Percentiles rank a stretch among this genome's conserved stretches.
Evolutionary conservation across 2,113 vertebrate genomes (phyloP).

Genomic region (Balaeniceps rex): DNA sequence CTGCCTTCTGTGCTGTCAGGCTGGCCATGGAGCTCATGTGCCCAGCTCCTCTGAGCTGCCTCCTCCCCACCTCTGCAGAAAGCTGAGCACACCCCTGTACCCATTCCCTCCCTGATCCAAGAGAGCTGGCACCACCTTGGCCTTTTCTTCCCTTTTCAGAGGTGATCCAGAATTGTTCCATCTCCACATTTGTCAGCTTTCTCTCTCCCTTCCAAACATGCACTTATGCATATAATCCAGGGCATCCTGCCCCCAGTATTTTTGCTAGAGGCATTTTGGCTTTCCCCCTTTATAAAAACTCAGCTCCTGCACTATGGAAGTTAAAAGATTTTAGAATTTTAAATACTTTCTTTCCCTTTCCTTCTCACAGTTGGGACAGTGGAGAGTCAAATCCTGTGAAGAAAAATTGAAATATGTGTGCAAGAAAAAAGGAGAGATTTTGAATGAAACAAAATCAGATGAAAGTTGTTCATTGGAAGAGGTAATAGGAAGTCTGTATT

Average conservation of each 20-base stretch:
- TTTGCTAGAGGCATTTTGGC: neutral
- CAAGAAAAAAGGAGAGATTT: slow-evolving; percentile 81
- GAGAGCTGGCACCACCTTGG: neutral
- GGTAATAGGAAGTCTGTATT: slow-evolving; percentile 59
- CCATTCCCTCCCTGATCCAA: neutral
- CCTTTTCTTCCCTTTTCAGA: neutral
- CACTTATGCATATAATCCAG: neutral
- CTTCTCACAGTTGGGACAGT: slow-evolving; percentile 80
- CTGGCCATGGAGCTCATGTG: neutral
- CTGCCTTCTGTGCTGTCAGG: neutral
- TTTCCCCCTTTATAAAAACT: neutral
- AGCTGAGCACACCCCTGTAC: neutral
- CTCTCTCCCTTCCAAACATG: neutral
- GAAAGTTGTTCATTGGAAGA: slow-evolving; percentile 72
- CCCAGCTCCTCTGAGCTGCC: neutral
- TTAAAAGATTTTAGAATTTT: neutral
- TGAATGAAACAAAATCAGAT: slow-evolving; percentile 65
- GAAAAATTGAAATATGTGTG: slow-evolving; percentile 82
- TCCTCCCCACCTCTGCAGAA: neutral
- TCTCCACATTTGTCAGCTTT: neutral
- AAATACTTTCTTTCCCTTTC: neutral
- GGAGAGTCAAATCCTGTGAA: slow-evolving; percentile 81
- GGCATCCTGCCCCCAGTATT: neutral
- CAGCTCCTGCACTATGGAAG: neutral
- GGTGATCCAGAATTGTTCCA: neutral